phyloP scores from a whole-genome alignment of 2,888 invertebrate genomes.

The Agrilus cyanescens region DNA sequence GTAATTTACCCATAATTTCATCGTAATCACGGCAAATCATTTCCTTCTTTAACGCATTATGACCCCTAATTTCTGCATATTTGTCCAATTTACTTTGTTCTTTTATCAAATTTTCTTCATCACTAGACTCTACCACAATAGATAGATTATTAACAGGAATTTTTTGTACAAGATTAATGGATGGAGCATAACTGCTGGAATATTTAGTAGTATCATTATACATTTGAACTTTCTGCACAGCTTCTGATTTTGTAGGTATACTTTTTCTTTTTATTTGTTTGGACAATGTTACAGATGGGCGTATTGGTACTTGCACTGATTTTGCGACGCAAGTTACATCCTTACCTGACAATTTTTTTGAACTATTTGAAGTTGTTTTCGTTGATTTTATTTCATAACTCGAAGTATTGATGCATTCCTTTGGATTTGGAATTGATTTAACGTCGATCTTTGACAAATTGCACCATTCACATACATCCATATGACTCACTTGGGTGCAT shows the following conservation, averaged over 20 bases:
- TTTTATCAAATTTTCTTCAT: conserved; percentile 22
- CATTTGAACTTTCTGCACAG: conserved; percentile 29
- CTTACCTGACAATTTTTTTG: not conserved
- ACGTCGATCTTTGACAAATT: too few species aligned
- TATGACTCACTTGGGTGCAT: too few species aligned
- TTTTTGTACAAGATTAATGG: conserved; percentile 28
- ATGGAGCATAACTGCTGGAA: conserved; percentile 27
- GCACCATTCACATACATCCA: too few species aligned
- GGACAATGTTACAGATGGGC: too few species aligned
- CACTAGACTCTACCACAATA: conserved; percentile 21
- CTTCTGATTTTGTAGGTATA: conserved; percentile 5
- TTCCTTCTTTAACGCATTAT: conserved; percentile 39
- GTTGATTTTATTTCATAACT: too few species aligned
- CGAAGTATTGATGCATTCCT: too few species aligned
- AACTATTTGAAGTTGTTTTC: not conserved
- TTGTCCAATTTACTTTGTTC: conserved; percentile 23
- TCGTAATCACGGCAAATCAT: conserved; percentile 39
- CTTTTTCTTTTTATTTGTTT: conserved; percentile 6
- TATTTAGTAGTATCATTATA: conserved; percentile 40
- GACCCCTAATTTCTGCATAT: conserved; percentile 33
- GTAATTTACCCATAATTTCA: conserved; percentile 37
- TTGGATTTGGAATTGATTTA: too few species aligned
- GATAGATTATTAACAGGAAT: conserved; percentile 24
- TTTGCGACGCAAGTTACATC: not conserved
- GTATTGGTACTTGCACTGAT: too few species aligned